phyloP scores from a whole-genome alignment of 2,888 invertebrate genomes.

The Pseudococcus longispinus region DNA sequence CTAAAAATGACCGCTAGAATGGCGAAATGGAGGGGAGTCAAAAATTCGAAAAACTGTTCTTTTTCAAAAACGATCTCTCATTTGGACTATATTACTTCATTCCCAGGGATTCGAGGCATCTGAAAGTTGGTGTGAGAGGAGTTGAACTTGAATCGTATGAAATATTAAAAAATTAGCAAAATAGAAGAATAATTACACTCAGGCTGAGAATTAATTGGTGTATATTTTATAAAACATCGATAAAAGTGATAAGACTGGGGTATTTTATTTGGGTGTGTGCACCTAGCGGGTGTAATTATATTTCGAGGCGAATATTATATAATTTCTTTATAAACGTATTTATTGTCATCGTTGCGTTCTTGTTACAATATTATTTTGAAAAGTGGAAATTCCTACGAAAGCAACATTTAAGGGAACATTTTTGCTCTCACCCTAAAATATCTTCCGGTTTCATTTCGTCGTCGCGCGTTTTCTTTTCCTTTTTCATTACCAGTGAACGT shows the following conservation, averaged over 20 bases:
- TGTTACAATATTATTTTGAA: conserved; percentile 11
- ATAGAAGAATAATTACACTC: neutral
- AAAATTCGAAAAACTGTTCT: too few relatives aligned
- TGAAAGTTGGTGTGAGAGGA: too few relatives aligned
- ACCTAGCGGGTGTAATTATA: neutral
- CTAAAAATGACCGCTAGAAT: too few relatives aligned
- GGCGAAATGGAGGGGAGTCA: too few relatives aligned
- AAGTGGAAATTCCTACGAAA: conserved; percentile 22
- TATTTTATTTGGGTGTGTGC: neutral
- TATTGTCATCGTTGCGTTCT: neutral
- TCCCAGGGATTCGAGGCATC: too few relatives aligned
- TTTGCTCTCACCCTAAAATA: conserved; percentile 22
- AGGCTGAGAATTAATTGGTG: neutral
- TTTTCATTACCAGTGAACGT: conserved; percentile 10
- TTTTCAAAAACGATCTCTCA: too few relatives aligned
- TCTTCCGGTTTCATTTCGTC: conserved; percentile 29
- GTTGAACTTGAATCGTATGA: too few relatives aligned
- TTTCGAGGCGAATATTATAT: neutral
- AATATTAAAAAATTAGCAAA: neutral
- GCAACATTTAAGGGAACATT: conserved; percentile 11
- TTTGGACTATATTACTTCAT: too few relatives aligned
- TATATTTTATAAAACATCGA: neutral
- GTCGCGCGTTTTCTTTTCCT: conserved; percentile 31
- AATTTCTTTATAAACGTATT: neutral
- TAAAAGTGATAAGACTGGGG: neutral